Percentiles rank a stretch among this genome's conserved stretches.
Conservation (phyloP, 2,113 vertebrate genomes). For the Melanostigma gelatinosum region DNA sequence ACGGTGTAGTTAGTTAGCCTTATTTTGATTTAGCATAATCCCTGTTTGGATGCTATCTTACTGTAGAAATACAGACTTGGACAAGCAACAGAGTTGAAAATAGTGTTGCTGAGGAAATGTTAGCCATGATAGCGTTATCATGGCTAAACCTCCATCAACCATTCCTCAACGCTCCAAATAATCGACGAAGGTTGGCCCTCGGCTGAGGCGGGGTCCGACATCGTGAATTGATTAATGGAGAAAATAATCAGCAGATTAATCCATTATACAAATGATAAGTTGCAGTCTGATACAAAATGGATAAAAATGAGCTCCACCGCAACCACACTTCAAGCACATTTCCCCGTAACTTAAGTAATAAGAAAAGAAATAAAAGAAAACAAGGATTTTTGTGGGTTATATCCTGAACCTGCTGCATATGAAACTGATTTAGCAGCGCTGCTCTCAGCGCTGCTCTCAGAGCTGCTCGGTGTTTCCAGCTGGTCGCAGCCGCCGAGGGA, state of each 20-base stretch:
- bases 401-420: constrained; percentile 30
- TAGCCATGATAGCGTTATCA: no score
- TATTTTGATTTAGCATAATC: no score
- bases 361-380: neutral
- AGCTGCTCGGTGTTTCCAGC: constrained; percentile 43
- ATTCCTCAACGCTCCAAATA: no score
- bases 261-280: neutral
- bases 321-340: neutral
- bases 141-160: no score
- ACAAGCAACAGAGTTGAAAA: no score
- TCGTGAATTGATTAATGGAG: neutral
- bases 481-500: constrained; percentile 46
- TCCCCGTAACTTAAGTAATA: neutral
- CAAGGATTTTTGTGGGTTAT: neutral
- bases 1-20: no score
- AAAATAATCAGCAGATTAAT: neutral
- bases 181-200: no score
- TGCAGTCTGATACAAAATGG: neutral
- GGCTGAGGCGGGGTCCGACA: no score
- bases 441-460: neutral
- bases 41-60: no score
- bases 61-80: no score
- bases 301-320: neutral
- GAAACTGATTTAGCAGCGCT: constrained; percentile 24
- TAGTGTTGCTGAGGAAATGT: no score